Percentiles rank a stretch among this genome's conserved stretches.
Conservation (phyloP, 2,797 vertebrate genomes). For the Rhinatrema bivittatum region DNA sequence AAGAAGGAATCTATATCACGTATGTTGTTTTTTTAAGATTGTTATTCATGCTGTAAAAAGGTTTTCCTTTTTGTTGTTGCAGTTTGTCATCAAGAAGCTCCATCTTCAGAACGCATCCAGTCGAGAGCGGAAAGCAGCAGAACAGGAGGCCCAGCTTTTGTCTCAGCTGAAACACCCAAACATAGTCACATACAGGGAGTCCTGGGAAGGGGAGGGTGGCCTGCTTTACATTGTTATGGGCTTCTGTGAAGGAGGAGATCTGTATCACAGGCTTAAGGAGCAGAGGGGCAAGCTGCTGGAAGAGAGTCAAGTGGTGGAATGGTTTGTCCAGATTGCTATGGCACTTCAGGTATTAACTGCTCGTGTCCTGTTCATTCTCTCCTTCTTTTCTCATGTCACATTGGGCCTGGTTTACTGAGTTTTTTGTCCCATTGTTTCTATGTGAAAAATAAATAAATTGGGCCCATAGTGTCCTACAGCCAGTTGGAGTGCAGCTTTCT, state of each 20-base stretch:
- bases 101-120: slow-evolving; percentile 79
- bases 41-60: too few relatives aligned
- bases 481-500: too few relatives aligned
- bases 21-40: slow-evolving; percentile 1
- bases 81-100: slow-evolving; percentile 95
- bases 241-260: slow-evolving; percentile 93
- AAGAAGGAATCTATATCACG: too few relatives aligned
- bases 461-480: background rate
- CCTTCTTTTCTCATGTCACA: background rate
- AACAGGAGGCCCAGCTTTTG: slow-evolving; percentile 92
- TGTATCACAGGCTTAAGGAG: slow-evolving; percentile 91
- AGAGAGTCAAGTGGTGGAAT: slow-evolving; percentile 90
- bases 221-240: slow-evolving; percentile 94
- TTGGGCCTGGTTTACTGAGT: background rate
- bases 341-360: slow-evolving; percentile 79
- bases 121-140: slow-evolving; percentile 77
- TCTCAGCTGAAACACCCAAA: slow-evolving; percentile 88
- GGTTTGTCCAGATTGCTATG: slow-evolving; percentile 99
- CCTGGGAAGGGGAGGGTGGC: slow-evolving; percentile 87
- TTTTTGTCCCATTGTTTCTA: background rate
- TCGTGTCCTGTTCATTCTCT: background rate
- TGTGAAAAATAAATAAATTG: background rate
- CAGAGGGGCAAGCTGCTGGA: slow-evolving; percentile 82
- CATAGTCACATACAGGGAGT: slow-evolving; percentile 93
- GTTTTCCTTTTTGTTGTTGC: slow-evolving; percentile 27